Evolutionary conservation across 2,797 vertebrate genomes (phyloP), one percentile per base, ranked within the genome.

Genomic region (Triplophysa bombifrons): DNA sequence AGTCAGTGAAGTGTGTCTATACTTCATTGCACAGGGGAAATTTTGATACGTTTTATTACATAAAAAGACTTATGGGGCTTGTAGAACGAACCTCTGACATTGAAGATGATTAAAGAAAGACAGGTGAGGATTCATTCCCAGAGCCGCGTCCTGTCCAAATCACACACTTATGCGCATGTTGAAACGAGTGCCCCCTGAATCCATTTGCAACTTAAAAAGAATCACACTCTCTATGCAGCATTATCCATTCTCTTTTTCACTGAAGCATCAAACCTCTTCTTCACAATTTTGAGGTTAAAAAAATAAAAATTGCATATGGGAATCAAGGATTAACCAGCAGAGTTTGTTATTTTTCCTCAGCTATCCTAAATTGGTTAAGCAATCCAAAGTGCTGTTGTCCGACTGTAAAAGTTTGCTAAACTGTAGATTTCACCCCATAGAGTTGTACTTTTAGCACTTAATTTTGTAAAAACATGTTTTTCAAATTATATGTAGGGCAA

Each of bases 171-270:
- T 13, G 11, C 2, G 13, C 11, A 22, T 25, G 63, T 56, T 56
- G 66, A 67, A 65, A 65, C 63, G 17, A 44, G 34, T 41, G 38
- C 10, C 30, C 16, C 30, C 30, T 4, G 16, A 66, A 66, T 55
- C 50, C 11, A 25, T 75, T 53, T 66, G 50, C 63, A 66, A 50
- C 20, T 44, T n/a, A 7, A 41, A 75, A 66, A 56, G 22, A 6
- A 41, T 16, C 3, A 64, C 11, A 12, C 11, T 2, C 20, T 16
- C 10, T 38, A 16, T 27, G 30, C 11, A 44, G 41, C 48, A 8
- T 22, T n/a, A 64, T n/a, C 22, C 11, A 2, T 51, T 63, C 44
- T 6, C 14, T 13, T 19, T 64, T 7, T 25, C 16, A 12, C 22
- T 30, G 50, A 53, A 53, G 14, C 4, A 63, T 65, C 17, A 65